phyloP scores from a whole-genome alignment of 2,888 invertebrate genomes.

The Cantharis nigra region DNA sequence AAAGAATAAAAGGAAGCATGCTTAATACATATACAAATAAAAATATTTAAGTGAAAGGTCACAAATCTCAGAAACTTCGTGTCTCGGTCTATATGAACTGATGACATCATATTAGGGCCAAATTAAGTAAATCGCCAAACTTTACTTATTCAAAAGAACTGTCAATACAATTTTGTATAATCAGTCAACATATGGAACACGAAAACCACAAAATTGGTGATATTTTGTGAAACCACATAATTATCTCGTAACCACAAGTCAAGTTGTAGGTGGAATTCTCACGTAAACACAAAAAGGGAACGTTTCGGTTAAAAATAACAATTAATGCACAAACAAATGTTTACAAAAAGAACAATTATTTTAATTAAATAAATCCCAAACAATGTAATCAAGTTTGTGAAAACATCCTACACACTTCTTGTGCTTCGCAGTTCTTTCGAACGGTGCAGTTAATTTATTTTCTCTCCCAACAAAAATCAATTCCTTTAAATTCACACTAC shows the following conservation, averaged over 20 bases:
- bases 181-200: conserved; percentile 1
- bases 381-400: conserved; percentile 10
- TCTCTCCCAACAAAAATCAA: not conserved
- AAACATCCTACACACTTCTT: conserved; percentile 6
- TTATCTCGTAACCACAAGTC: not conserved
- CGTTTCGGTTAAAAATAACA: conserved; percentile 3
- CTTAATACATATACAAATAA: not conserved
- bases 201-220: conserved; percentile 12
- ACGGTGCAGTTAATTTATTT: not conserved
- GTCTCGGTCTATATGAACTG: not conserved
- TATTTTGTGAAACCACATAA: conserved; percentile 3
- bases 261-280: conserved; percentile 4
- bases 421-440: not conserved
- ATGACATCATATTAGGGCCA: not conserved
- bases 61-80: not conserved
- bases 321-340: conserved; percentile 6
- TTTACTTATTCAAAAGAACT: conserved; percentile 1
- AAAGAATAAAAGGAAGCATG: too few relatives aligned
- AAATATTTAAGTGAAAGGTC: not conserved
- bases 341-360: conserved; percentile 6
- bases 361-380: conserved; percentile 8
- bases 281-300: not conserved
- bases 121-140: not conserved
- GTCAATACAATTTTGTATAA: not conserved
- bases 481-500: not conserved